These are phyloP conservation scores for Mellivora capensis DNA, from an alignment of 2,113 vertebrate genomes.

Conservation along the genomic window DNA sequence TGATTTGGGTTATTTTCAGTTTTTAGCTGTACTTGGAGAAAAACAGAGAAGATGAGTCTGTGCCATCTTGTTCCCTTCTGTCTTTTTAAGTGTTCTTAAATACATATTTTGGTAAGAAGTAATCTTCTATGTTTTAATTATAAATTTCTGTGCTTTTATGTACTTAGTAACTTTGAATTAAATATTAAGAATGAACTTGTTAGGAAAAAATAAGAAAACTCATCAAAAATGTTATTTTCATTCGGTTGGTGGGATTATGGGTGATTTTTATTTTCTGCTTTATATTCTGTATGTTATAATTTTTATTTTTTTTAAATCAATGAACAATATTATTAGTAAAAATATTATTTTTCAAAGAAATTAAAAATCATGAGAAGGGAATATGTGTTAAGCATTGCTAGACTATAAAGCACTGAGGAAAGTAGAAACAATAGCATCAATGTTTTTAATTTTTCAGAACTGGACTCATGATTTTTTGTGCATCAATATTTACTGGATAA, in stretches of 20 bases:
- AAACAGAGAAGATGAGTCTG: background rate
- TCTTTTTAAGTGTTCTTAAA: background rate
- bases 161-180: background rate
- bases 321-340: background rate
- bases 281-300: background rate
- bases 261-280: background rate
- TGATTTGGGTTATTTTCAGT: background rate
- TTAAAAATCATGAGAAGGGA: background rate
- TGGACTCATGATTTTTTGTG: background rate
- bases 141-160: background rate
- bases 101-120: background rate
- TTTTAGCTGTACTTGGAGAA: background rate
- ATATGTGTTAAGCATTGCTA: background rate
- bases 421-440: background rate
- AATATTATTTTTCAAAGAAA: background rate
- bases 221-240: background rate
- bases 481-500: background rate
- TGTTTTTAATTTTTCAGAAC: background rate
- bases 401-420: background rate
- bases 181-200: background rate
- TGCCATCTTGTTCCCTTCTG: background rate
- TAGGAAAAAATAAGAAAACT: background rate
- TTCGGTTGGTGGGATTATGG: background rate
- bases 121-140: background rate
- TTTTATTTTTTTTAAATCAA: background rate